Conservation (phyloP, 2,888 invertebrate species). For the Nephrotoma appendiculata region DNA sequence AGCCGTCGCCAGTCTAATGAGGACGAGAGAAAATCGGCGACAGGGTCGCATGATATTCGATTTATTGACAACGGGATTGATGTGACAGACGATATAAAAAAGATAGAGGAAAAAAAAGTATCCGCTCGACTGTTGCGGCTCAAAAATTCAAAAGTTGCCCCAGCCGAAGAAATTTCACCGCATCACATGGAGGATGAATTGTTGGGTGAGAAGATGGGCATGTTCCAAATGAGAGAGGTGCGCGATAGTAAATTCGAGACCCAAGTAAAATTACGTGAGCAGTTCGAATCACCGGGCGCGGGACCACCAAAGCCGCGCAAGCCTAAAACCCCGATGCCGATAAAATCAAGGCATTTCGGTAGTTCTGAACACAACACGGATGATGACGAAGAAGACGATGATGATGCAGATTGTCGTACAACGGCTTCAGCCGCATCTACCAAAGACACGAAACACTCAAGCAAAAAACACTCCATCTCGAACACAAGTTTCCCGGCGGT, state of each 20-base stretch:
- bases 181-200: neutral
- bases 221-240: neutral
- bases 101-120: neutral
- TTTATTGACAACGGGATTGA: slow-evolving; percentile 31
- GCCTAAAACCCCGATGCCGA: neutral
- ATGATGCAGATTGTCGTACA: slow-evolving; percentile 24
- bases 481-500: neutral
- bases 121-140: neutral
- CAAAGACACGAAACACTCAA: slow-evolving; percentile 13
- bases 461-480: neutral
- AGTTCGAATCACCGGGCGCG: neutral
- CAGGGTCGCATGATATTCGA: slow-evolving; percentile 26
- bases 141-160: neutral
- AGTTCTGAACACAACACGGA: neutral
- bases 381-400: slow-evolving; percentile 2
- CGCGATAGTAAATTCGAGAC: neutral
- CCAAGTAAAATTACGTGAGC: neutral
- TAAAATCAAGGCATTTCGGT: neutral
- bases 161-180: neutral
- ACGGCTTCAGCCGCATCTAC: slow-evolving; percentile 30
- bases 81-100: slow-evolving; percentile 25
- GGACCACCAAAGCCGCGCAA: neutral
- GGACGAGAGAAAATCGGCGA: slow-evolving; percentile 18
- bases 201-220: neutral
- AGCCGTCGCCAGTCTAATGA: neutral